phyloP scores from a whole-genome alignment of 1,140 invertebrate genomes.

The Drosophila rhopaloa region DNA sequence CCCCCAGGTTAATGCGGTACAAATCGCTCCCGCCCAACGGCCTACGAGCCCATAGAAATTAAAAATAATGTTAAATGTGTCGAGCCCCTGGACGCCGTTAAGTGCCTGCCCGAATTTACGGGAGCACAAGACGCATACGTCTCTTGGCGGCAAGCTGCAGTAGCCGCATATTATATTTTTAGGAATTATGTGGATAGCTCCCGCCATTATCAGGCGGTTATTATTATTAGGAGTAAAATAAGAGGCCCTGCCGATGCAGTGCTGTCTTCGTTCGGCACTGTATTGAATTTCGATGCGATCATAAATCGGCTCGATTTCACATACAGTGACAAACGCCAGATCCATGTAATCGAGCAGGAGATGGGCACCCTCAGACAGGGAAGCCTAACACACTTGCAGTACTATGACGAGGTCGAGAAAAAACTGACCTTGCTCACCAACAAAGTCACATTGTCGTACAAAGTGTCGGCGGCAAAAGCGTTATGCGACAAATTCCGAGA shows the following conservation, averaged over 20 bases:
- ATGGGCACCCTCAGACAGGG: slow-evolving; percentile 28
- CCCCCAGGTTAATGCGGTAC: too few relatives aligned
- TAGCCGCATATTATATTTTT: too few relatives aligned
- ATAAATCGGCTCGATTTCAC: slow-evolving; percentile 31
- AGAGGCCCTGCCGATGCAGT: background rate
- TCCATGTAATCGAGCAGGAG: slow-evolving; percentile 42
- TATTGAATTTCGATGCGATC: slow-evolving; percentile 34
- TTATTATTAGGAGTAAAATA: slow-evolving; percentile 3
- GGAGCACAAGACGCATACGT: too few relatives aligned
- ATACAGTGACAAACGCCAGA: slow-evolving; percentile 39
- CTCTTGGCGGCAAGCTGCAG: too few relatives aligned
- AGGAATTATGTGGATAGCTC: background rate
- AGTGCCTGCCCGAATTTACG: too few relatives aligned
- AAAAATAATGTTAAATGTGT: too few relatives aligned
- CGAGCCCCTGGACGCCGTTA: too few relatives aligned
- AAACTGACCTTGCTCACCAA: slow-evolving; percentile 43
- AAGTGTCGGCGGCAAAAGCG: slow-evolving; percentile 1
- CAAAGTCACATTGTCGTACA: slow-evolving; percentile 31
- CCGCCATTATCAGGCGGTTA: background rate
- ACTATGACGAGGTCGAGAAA: slow-evolving; percentile 38
- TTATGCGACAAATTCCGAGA: slow-evolving; percentile 31
- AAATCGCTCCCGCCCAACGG: too few relatives aligned
- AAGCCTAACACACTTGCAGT: slow-evolving; percentile 18
- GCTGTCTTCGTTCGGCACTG: slow-evolving; percentile 24
- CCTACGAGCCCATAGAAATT: too few relatives aligned